These are phyloP conservation scores for Amphimedon queenslandica DNA, from an alignment of 37 sponge, comb jelly and placozoan species.

Conservation along the genomic window DNA sequence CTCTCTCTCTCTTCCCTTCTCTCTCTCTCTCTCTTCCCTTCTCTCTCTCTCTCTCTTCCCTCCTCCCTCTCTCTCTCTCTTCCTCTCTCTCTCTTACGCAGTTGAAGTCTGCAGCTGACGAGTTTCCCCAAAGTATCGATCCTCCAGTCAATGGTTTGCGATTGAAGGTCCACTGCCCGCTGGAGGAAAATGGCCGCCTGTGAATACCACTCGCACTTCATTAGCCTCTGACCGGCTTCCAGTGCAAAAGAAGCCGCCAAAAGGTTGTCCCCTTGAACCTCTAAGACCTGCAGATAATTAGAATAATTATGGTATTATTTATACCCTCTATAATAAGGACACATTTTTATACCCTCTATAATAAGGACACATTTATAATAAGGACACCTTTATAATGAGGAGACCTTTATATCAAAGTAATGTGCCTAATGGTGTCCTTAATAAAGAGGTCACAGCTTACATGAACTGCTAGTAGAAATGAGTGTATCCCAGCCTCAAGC, in stretches of 20 bases:
- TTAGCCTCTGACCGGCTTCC: constrained; percentile 41
- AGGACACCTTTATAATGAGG: no score
- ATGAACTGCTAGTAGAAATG: constrained; percentile 57
- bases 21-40: constrained; percentile 12
- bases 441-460: no score
- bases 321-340: not conserved
- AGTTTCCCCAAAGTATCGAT: constrained; percentile 51
- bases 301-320: not conserved
- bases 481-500: constrained; percentile 64
- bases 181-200: constrained; percentile 43
- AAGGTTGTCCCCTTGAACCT: constrained; percentile 27
- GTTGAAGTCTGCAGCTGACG: constrained; percentile 35
- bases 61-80: not conserved
- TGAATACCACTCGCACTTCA: constrained; percentile 30
- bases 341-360: not conserved
- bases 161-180: constrained; percentile 44
- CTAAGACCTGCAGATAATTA: constrained; percentile 28
- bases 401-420: no score
- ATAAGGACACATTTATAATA: not conserved
- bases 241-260: constrained; percentile 66
- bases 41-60: constrained; percentile 22
- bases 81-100: constrained; percentile 23
- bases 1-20: not conserved
- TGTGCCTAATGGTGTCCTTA: no score
- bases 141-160: constrained; percentile 34